phyloP scores from a whole-genome alignment of 1,140 invertebrate genomes.

The Drosophila setifemur region DNA sequence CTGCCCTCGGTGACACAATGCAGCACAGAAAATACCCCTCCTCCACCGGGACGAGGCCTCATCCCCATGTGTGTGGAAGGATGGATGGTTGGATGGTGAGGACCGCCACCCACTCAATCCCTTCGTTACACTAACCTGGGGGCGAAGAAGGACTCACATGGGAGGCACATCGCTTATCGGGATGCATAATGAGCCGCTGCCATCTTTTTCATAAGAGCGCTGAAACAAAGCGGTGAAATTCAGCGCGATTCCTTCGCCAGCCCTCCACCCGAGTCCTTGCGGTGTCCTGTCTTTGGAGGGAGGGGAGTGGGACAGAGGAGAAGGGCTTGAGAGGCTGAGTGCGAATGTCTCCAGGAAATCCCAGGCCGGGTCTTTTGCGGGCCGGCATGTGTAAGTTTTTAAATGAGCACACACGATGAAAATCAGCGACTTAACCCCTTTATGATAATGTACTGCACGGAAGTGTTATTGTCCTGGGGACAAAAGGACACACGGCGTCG shows the following conservation, averaged over 20 bases:
- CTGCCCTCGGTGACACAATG: constrained; percentile 45
- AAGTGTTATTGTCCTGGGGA: constrained; percentile 81
- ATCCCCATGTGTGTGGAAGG: no score
- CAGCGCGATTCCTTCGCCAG: constrained; percentile 71
- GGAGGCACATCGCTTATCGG: constrained; percentile 79
- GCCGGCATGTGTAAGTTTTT: constrained; percentile 57
- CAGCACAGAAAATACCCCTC: constrained; percentile 5
- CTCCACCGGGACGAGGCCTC: neutral
- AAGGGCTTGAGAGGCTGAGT: neutral
- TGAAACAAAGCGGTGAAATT: constrained; percentile 79
- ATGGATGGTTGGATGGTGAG: no score
- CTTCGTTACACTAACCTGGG: constrained; percentile 55
- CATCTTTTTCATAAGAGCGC: constrained; percentile 67
- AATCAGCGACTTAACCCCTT: constrained; percentile 81
- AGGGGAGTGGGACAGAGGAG: neutral
- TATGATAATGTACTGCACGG: constrained; percentile 79
- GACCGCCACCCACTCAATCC: constrained; percentile 41
- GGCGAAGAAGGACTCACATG: constrained; percentile 75
- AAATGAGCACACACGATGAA: constrained; percentile 80
- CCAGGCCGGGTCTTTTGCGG: constrained; percentile 25
- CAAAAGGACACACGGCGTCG: constrained; percentile 71
- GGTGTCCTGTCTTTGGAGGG: neutral
- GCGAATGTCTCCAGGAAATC: constrained; percentile 14
- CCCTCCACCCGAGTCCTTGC: constrained; percentile 18
- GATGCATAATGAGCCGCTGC: constrained; percentile 76